Conservation (phyloP, 2,888 invertebrate species). For the Drymonia ruficornis region DNA sequence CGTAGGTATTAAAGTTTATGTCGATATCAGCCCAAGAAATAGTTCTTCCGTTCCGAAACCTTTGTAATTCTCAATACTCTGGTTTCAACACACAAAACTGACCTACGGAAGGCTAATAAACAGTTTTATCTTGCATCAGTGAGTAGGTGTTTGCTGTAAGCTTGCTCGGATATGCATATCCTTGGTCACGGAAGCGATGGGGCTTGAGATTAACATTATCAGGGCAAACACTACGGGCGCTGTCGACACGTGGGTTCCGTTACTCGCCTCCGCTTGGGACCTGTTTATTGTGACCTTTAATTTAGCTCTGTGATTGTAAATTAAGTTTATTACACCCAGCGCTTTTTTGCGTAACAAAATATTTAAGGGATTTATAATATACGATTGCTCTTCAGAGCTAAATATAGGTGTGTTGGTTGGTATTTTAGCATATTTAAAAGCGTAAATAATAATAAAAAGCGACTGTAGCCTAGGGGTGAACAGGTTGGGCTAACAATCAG, state of each 20-base stretch:
- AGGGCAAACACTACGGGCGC: conserved; percentile 25
- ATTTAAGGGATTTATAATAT: too few species aligned
- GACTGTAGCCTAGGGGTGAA: too few species aligned
- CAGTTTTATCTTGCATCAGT: background rate
- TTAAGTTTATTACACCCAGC: background rate
- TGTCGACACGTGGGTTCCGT: conserved; percentile 11
- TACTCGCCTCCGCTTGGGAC: conserved; percentile 11
- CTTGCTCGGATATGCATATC: conserved; percentile 11
- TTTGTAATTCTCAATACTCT: too few species aligned
- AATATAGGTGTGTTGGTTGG: too few species aligned
- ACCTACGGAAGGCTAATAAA: background rate
- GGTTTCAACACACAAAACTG: background rate
- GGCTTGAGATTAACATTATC: conserved; percentile 35
- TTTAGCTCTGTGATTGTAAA: background rate
- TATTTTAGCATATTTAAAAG: too few species aligned
- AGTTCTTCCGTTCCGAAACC: too few species aligned
- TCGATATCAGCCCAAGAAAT: too few species aligned
- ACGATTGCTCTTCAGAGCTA: too few species aligned
- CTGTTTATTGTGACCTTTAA: background rate
- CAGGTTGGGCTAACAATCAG: too few species aligned
- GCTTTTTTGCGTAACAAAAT: too few species aligned
- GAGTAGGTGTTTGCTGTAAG: conserved; percentile 1
- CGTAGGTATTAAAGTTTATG: too few species aligned
- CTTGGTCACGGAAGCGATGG: conserved; percentile 34
- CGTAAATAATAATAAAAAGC: too few species aligned